Evolutionary conservation across 2,888 invertebrate genomes (phyloP).

Genomic region (Caenorhabditis sp.): DNA sequence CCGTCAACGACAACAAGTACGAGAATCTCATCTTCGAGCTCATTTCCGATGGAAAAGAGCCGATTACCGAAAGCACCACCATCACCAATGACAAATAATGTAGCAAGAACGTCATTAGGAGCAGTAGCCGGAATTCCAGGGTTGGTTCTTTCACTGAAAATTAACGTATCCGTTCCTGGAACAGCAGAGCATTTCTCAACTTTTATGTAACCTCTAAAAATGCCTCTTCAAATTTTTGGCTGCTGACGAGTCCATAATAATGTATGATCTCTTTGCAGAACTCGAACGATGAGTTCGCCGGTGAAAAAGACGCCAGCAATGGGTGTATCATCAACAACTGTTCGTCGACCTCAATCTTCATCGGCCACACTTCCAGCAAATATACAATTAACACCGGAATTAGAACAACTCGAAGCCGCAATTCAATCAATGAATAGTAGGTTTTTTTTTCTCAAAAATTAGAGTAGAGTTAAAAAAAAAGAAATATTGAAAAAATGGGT

Average conservation of each 20-base stretch:
- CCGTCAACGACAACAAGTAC: conserved; percentile 13
- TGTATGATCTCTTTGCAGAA: background rate
- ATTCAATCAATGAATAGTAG: conserved; percentile 45
- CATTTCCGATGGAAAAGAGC: conserved; percentile 44
- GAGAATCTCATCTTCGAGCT: conserved; percentile 40
- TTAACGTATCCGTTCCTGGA: too few relatives aligned
- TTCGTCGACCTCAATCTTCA: conserved; percentile 30
- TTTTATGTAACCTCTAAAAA: too few relatives aligned
- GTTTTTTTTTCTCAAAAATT: conserved; percentile 5
- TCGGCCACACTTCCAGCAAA: conserved; percentile 12
- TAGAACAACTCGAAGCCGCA: conserved; percentile 49
- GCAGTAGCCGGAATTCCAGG: background rate
- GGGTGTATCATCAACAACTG: conserved; percentile 43
- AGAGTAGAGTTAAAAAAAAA: too few relatives aligned
- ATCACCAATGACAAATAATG: conserved; percentile 8
- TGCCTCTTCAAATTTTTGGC: too few relatives aligned
- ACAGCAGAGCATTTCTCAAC: too few relatives aligned
- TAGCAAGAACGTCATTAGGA: conserved; percentile 21
- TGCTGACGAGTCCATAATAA: too few relatives aligned
- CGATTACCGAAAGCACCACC: conserved; percentile 39
- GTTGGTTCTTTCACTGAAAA: conserved; percentile 15
- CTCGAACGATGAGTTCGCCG: conserved; percentile 39
- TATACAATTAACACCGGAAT: conserved; percentile 26
- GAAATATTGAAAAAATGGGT: too few relatives aligned
- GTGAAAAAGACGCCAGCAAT: conserved; percentile 53